A percentile compares a stretch with the other conserved stretches of the same genome.
These are phyloP conservation scores for Oscheius onirici DNA, from an alignment of 2,888 invertebrate genomes.

Conservation along the genomic window DNA sequence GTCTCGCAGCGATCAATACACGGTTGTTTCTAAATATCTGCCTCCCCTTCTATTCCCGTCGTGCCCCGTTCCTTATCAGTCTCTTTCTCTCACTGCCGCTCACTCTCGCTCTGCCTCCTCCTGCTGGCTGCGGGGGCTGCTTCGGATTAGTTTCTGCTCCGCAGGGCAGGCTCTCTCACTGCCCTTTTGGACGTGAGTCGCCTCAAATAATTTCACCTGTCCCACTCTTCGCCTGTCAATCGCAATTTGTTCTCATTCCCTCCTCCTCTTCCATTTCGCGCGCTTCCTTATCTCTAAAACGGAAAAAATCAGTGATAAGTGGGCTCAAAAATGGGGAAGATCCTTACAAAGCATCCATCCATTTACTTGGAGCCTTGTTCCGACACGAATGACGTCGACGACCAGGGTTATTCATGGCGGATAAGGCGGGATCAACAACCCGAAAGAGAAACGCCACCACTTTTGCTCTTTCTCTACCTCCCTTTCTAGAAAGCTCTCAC, in stretches of 20 bases:
- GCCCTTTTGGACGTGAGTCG: slow-evolving; percentile 20
- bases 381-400: too few relatives aligned
- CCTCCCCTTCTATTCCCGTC: slow-evolving; percentile 28
- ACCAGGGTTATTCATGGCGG: too few relatives aligned
- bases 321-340: too few relatives aligned
- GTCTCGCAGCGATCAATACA: slow-evolving; percentile 14
- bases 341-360: too few relatives aligned
- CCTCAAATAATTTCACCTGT: slow-evolving; percentile 18
- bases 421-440: too few relatives aligned
- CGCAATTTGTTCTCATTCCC: neutral
- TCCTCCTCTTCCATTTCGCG: neutral
- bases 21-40: slow-evolving; percentile 22
- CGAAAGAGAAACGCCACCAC: neutral
- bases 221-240: neutral
- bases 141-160: slow-evolving; percentile 32
- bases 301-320: too few relatives aligned
- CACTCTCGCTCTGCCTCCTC: neutral
- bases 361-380: too few relatives aligned
- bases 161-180: slow-evolving; percentile 20
- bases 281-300: too few relatives aligned
- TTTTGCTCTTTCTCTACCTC: neutral
- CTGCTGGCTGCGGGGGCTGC: slow-evolving; percentile 17
- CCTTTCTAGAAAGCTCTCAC: neutral
- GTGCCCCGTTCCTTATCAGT: slow-evolving; percentile 20
- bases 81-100: neutral